Evolutionary conservation across 2,888 invertebrate species (phyloP).

Genomic region (Andrena bucephala): DNA sequence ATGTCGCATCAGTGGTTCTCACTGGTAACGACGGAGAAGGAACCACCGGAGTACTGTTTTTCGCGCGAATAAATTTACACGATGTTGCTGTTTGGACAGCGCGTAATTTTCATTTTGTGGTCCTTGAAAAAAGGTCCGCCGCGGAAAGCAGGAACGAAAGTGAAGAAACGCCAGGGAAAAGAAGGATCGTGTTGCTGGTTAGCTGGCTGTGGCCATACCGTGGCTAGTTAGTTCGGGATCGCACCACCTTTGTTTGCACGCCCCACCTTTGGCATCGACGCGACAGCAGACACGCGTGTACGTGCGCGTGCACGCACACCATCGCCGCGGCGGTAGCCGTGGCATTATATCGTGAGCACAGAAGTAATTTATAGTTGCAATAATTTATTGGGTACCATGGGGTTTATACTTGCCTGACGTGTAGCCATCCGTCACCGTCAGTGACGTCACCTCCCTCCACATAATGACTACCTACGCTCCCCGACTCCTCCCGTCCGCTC

Average conservation of each 20-base stretch:
- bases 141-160: conserved; percentile 20
- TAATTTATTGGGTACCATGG: conserved; percentile 85
- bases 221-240: conserved; percentile 77
- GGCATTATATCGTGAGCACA: conserved; percentile 84
- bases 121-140: background rate
- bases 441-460: conserved; percentile 85
- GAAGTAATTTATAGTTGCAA: conserved; percentile 85
- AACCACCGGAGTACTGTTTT: too few relatives aligned
- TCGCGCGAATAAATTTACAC: too few relatives aligned
- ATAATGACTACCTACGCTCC: conserved; percentile 84
- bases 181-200: conserved; percentile 4
- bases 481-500: conserved; percentile 57
- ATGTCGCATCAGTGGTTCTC: conserved; percentile 75
- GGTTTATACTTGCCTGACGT: conserved; percentile 85
- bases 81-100: too few relatives aligned
- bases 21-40: conserved; percentile 6
- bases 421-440: conserved; percentile 85
- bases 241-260: conserved; percentile 77
- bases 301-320: conserved; percentile 65
- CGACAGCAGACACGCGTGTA: conserved; percentile 60
- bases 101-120: too few relatives aligned
- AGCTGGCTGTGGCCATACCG: conserved; percentile 66
- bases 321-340: conserved; percentile 81
- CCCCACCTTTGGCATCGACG: conserved; percentile 71
- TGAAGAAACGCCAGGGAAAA: conserved; percentile 30